Conservation (phyloP, 2,888 invertebrate genomes). For the Thalpophila matura region DNA sequence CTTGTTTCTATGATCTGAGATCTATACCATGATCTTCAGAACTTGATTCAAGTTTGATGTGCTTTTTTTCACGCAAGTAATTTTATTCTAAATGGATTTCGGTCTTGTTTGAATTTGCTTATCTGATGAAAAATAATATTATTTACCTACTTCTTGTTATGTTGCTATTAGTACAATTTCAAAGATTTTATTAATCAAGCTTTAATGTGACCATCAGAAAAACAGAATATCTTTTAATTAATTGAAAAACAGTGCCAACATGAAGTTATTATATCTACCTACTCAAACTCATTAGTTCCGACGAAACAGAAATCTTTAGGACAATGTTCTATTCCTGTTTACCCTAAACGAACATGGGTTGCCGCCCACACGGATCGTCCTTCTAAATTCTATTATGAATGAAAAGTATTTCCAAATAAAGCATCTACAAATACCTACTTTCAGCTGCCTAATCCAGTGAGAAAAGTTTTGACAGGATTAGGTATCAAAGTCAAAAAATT, state of each 20-base stretch:
- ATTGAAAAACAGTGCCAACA: constrained; percentile 9
- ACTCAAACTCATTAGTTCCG: constrained; percentile 22
- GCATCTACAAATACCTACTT: constrained; percentile 20
- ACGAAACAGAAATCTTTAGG: constrained; percentile 22
- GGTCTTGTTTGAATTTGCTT: not conserved
- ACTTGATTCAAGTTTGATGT: not conserved
- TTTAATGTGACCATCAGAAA: not conserved
- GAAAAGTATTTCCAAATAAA: constrained; percentile 14
- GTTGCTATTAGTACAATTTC: constrained; percentile 1
- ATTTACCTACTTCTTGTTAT: not conserved
- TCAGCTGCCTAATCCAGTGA: constrained; percentile 11
- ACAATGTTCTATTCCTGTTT: constrained; percentile 38
- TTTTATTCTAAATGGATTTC: no score
- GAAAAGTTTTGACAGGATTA: constrained; percentile 24
- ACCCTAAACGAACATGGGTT: constrained; percentile 25
- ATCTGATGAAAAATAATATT: not conserved
- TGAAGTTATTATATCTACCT: not conserved
- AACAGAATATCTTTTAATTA: not conserved
- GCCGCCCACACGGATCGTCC: constrained; percentile 26
- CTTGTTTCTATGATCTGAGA: no score
- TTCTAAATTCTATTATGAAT: constrained; percentile 31
- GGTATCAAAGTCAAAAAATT: constrained; percentile 23
- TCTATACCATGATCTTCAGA: no score
- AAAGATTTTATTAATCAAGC: not conserved
- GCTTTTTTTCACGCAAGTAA: constrained; percentile 22